A percentile compares a stretch with the other conserved stretches of the same genome.
These are phyloP conservation scores for Kryphioiulus occultus DNA, from an alignment of 2,888 invertebrate genomes.

Conservation along the genomic window DNA sequence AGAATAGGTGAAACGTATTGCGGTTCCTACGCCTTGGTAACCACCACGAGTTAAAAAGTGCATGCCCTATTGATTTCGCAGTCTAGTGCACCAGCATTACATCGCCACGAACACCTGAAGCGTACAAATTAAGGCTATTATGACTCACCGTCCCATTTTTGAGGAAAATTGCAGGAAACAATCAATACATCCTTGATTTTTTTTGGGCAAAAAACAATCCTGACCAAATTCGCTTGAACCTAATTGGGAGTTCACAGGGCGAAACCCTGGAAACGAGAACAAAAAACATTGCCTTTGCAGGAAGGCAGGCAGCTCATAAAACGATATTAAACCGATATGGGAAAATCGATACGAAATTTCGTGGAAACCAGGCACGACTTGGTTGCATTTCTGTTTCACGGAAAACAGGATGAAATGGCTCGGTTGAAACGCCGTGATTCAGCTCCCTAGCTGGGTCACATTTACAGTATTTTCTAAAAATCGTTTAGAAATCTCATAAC, in stretches of 20 bases:
- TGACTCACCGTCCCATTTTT: conserved; percentile 22
- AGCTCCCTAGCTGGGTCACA: background rate
- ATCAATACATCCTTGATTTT: conserved; percentile 31
- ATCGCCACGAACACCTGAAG: conserved; percentile 17
- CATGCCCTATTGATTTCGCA: conserved; percentile 20
- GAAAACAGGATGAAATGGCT: background rate
- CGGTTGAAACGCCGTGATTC: background rate
- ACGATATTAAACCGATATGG: conserved; percentile 3
- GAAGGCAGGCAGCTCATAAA: background rate
- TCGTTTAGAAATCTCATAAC: background rate
- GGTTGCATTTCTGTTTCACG: background rate
- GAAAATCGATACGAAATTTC: conserved; percentile 7
- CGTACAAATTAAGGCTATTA: conserved; percentile 17
- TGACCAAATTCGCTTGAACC: background rate
- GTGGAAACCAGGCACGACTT: background rate
- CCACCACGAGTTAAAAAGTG: background rate
- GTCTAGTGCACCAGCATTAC: background rate
- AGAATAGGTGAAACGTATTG: too few species aligned
- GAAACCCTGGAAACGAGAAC: conserved; percentile 8
- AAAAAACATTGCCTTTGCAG: background rate
- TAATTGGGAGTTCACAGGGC: conserved; percentile 4
- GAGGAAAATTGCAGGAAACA: conserved; percentile 29
- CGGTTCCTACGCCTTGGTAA: background rate
- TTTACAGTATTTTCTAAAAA: background rate
- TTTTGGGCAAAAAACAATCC: background rate